Evolutionary conservation across 2,888 invertebrate species (phyloP).

Genomic region (Pogonocherus hispidulus): DNA sequence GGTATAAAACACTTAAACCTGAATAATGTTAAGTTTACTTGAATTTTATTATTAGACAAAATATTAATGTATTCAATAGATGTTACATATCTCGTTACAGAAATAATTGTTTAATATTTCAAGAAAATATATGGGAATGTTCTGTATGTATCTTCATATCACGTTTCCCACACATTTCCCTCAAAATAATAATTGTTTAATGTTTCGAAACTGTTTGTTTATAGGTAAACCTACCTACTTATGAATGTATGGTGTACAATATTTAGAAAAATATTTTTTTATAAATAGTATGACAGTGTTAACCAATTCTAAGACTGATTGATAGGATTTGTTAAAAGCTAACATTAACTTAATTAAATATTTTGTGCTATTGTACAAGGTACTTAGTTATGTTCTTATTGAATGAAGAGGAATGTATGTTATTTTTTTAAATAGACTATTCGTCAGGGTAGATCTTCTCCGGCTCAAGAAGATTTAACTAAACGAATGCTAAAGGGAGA

Average conservation of each 20-base stretch:
- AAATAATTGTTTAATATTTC: slow-evolving; percentile 47
- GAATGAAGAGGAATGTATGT: slow-evolving; percentile 33
- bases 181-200: slow-evolving; percentile 48
- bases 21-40: slow-evolving; percentile 39
- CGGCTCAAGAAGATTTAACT: slow-evolving; percentile 54
- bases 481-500: slow-evolving; percentile 49
- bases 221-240: slow-evolving; percentile 45
- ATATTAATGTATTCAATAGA: slow-evolving; percentile 58
- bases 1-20: slow-evolving; percentile 11
- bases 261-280: slow-evolving; percentile 64
- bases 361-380: slow-evolving; percentile 35
- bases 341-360: slow-evolving; percentile 52
- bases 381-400: slow-evolving; percentile 32
- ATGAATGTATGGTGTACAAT: slow-evolving; percentile 55
- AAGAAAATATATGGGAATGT: slow-evolving; percentile 46
- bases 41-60: slow-evolving; percentile 39
- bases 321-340: slow-evolving; percentile 60
- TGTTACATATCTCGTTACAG: slow-evolving; percentile 63
- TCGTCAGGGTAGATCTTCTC: slow-evolving; percentile 37
- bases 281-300: slow-evolving; percentile 58
- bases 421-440: slow-evolving; percentile 35
- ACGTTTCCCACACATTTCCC: slow-evolving; percentile 48
- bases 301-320: slow-evolving; percentile 64
- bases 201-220: slow-evolving; percentile 46
- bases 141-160: slow-evolving; percentile 55